phyloP scores from a whole-genome alignment of 2,888 invertebrate genomes.

The Limnephilus auricula region DNA sequence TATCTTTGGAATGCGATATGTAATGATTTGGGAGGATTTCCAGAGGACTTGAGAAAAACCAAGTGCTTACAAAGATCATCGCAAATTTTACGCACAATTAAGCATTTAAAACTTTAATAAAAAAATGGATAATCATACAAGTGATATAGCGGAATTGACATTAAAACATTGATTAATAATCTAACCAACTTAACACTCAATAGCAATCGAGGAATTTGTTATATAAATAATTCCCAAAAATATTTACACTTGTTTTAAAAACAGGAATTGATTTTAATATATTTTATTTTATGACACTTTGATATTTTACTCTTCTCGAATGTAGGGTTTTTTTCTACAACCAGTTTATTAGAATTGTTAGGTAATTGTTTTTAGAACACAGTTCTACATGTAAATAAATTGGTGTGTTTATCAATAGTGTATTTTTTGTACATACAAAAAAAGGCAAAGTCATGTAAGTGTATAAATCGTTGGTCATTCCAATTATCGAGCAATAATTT shows the following conservation, averaged over 20 bases:
- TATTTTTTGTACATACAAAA: slow-evolving; percentile 9
- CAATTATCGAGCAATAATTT: slow-evolving; percentile 38
- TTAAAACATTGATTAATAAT: not conserved
- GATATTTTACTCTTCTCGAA: not conserved
- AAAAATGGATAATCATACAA: not conserved
- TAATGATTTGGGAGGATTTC: not conserved
- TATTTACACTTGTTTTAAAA: not conserved
- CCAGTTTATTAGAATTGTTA: not conserved
- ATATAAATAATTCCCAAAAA: not conserved
- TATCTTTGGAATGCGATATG: slow-evolving; percentile 9
- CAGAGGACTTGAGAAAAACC: not conserved
- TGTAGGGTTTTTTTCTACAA: not conserved
- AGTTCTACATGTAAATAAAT: slow-evolving; percentile 18
- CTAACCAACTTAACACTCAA: not conserved
- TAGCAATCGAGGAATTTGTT: not conserved
- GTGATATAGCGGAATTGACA: not conserved
- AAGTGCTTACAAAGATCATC: not conserved
- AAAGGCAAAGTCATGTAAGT: slow-evolving; percentile 23
- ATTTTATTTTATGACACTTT: not conserved
- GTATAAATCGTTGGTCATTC: slow-evolving; percentile 11
- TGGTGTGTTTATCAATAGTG: not conserved
- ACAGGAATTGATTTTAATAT: not conserved
- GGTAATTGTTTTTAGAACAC: not conserved
- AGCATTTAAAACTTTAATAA: not conserved
- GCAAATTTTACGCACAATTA: not conserved